Evolutionary conservation across 1,140 invertebrate species (phyloP), one percentile per base, ranked within the genome.

Genomic region (Pogonomyrmex barbatus): DNA sequence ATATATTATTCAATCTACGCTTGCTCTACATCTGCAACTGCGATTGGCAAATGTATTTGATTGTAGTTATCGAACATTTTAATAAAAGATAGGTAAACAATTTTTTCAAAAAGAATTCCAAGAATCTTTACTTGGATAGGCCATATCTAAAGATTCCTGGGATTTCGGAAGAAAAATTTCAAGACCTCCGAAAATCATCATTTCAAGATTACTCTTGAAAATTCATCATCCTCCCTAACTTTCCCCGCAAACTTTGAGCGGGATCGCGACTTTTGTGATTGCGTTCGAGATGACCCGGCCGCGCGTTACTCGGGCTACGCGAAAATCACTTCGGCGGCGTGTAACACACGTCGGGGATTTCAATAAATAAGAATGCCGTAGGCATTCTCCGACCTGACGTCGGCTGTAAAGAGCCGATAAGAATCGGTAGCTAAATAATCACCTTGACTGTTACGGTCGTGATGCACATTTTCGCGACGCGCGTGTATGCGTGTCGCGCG

Each of bases 391-490:
- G 12, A 39, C 10, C 63, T 52, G 24, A 47, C 17, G 62, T 83
- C 67, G 65, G 30, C 30, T 47, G 50, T 52, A 76, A 65, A 67
- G 67, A 86, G 30, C 45, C 67, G 88, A 89, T 88, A 89, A 89
- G 86, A 89, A 89, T 88, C 86, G 60, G 42, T 85, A 62, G 76
- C 54, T 76, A 70, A 87, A 65, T 85, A 85, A 89, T 90, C 86
- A 89, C 89, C 88, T 85, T 89, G 86, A 90, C 86, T 77, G 60
- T 87, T 77, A 85, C 54, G 56, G 71, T 70, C 52, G 81, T 85
- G 81, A 89, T 87, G 81, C 88, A 87, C 88, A 90, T 90, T 82
- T 85, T 82, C 62, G n/a, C 56, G 9, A 65, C 10, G 47, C 45
- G 60, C 30, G 39, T 62, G 39, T 78, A 30, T 30, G 39, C 6